Evolutionary conservation across 2,888 invertebrate genomes (phyloP), one percentile per base, ranked within the genome.

Genomic region (Standfussiana lucernea): DNA sequence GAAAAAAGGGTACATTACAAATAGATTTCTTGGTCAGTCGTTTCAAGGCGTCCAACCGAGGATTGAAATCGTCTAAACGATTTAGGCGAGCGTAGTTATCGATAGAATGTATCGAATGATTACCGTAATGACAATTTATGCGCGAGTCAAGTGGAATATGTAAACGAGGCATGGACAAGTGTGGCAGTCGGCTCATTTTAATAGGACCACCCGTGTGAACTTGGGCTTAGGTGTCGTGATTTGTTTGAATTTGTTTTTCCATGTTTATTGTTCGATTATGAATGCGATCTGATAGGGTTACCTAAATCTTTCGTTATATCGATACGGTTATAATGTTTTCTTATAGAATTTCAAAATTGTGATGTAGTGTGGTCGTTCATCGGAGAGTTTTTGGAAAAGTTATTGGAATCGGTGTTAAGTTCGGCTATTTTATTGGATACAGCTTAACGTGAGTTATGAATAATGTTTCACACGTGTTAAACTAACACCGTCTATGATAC

Each of bases 101-200:
- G 94, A 93, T 93, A 91, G 90, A 92, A 93, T 90, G 93, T 92
- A 94, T 94, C 95, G 93, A 91, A 93, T 95, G 94, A 95, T 95
- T 95, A 94, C 93, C 89, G 93, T 95, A 95, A 96, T 95, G 95
- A 95, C 95, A 95, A 96, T 96, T 96, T 96, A 96, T 95, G 94
- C 92, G 93, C 86, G 90, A 93, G 92, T 91, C 86, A 88, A 92
- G 92, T 93, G 92, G 94, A 90, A 95, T 95, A 95, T 95, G 95
- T 95, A 95, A 95, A 95, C 93, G 94, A 95, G 83, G 89, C 90
- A 86, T 90, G 90, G 92, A 93, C 93, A 93, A 93, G 93, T 93
- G 90, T 92, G 90, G 91, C 91, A 90, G 90, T 93, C 91, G 89
- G 89, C 89, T 89, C 90, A 86, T 87, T 87, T 88, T 94, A 94